phyloP scores from a whole-genome alignment of 2,113 vertebrate genomes.

The Phasianus colchicus region DNA sequence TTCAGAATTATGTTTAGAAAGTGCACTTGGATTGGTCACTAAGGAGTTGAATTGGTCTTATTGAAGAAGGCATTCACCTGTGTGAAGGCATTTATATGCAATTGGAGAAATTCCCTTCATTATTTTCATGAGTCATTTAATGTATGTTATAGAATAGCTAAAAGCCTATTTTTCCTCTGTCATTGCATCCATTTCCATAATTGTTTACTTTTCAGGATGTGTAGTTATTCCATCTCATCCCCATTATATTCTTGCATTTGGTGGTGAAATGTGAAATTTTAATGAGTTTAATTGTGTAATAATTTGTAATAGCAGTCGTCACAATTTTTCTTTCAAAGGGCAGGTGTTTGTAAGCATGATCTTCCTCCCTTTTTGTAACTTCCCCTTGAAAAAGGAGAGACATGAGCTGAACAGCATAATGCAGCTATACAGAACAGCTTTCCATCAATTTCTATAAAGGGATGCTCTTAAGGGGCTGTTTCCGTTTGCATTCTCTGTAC shows the following conservation, averaged over 20 bases:
- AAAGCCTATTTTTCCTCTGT: neutral
- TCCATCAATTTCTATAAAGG: neutral
- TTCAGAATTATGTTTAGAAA: neutral
- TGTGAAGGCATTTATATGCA: neutral
- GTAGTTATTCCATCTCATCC: neutral
- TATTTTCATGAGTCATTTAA: neutral
- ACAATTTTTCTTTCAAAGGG: neutral
- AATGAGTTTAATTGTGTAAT: neutral
- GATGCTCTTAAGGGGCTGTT: neutral
- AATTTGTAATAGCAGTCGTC: neutral
- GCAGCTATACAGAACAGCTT: neutral
- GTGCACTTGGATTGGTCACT: neutral
- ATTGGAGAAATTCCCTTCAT: neutral
- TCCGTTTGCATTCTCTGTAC: neutral
- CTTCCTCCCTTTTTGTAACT: neutral
- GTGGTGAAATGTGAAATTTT: neutral
- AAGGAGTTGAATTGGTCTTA: neutral
- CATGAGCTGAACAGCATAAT: neutral
- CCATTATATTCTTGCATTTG: neutral
- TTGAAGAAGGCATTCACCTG: neutral
- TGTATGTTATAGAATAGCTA: neutral
- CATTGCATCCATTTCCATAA: neutral
- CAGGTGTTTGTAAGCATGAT: neutral
- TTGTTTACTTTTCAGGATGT: neutral
- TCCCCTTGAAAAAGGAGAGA: neutral